Evolutionary conservation across 30 jellyfish, hydroid and myxozoan genomes (phyloP), one percentile per base, ranked within the genome.

Genomic region (Pelagia noctiluca): DNA sequence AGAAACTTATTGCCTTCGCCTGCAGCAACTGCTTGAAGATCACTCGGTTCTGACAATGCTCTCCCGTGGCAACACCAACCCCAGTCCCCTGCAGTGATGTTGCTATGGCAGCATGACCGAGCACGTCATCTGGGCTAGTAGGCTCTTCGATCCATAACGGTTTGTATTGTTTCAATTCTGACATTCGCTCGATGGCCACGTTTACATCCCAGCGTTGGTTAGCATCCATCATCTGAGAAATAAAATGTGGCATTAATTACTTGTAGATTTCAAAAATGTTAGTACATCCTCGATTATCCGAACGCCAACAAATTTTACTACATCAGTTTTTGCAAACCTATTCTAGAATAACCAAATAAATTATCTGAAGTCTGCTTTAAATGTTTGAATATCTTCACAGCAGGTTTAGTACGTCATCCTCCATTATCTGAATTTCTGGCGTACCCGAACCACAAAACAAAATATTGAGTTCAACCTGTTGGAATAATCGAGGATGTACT

Each of bases 101-200:
- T 29, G 92, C 92, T 24, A 88, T 88, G 62, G 84, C 63, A 38
- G 96, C 96, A 70, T 88, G 96, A 52, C 96, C 96, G 19, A 88
- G 61, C n/a, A 88, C 64, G 61, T 88, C 96, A 78, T 88, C 96
- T 19, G 96, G 96, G 38, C 92, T 57, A 2, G 96, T 88, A 2
- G 96, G 96, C 53, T 88, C 96, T 36, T 88, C 96, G 47, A 88
- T 88, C 96, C 96, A 88, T 1, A 88, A 76, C 16, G 96, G 96
- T 60, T 79, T 88, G 61, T 50, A 88, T 42, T 68, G 83, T 38
- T 77, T 46, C 26, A 88, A 67, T 12, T 61, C 88, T 2, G 79
- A 63, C 96, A 88, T 88, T 21, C 83, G 83, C 13, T 78, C 84
- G 29, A 75, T 71, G 1, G 96, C 96, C 30, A 19, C 78, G 38